These are phyloP conservation scores for Anticlea derivata DNA, from an alignment of 2,888 invertebrate genomes.

Conservation along the genomic window DNA sequence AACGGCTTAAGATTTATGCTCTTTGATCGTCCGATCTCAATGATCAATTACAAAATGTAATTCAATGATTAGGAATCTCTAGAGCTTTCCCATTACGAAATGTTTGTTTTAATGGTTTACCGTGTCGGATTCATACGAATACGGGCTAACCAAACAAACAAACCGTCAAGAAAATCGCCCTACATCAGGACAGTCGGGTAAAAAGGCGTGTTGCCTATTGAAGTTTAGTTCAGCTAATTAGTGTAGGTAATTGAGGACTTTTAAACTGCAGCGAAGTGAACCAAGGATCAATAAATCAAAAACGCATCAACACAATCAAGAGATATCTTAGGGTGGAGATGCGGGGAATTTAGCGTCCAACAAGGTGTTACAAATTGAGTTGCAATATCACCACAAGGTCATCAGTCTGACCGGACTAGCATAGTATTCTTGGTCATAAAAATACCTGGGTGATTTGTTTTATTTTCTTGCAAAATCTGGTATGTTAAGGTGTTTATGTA, in stretches of 20 bases:
- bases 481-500: conserved; percentile 59
- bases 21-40: conserved; percentile 48
- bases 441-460: conserved; percentile 41
- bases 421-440: neutral
- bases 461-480: conserved; percentile 56
- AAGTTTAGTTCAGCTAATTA: conserved; percentile 27
- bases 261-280: conserved; percentile 39
- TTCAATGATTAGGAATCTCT: conserved; percentile 32
- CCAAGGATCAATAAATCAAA: conserved; percentile 62
- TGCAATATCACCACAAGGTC: conserved; percentile 40
- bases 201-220: conserved; percentile 23
- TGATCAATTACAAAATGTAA: conserved; percentile 20
- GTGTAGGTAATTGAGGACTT: conserved; percentile 32
- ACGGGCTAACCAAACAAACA: conserved; percentile 1
- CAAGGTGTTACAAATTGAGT: conserved; percentile 53
- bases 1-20: conserved; percentile 47
- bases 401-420: neutral
- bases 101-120: conserved; percentile 37
- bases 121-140: conserved; percentile 20
- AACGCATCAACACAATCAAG: conserved; percentile 58
- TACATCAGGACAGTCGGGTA: too few species aligned
- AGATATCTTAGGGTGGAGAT: conserved; percentile 45
- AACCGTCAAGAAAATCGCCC: too few species aligned
- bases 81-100: conserved; percentile 36
- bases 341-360: conserved; percentile 55